Evolutionary conservation across 2,888 invertebrate species (phyloP).

Genomic region (Campoplex nolae): DNA sequence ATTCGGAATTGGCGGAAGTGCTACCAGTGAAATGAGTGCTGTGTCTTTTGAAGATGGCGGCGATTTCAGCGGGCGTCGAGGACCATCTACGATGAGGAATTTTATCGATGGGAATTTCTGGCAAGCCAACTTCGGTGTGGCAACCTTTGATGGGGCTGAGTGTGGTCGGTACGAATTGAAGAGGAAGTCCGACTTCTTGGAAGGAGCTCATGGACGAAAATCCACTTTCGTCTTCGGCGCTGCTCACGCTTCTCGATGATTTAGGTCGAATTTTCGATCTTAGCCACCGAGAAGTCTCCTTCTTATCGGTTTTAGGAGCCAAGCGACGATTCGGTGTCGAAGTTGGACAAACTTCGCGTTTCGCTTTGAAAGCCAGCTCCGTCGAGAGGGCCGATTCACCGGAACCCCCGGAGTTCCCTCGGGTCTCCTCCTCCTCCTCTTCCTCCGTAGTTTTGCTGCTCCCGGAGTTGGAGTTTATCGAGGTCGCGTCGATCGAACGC

Average conservation of each 20-base stretch:
- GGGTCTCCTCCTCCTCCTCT: slow-evolving; percentile 75
- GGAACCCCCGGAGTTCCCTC: slow-evolving; percentile 24
- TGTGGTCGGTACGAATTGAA: slow-evolving; percentile 43
- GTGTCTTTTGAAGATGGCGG: slow-evolving; percentile 79
- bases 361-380: slow-evolving; percentile 14
- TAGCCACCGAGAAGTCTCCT: slow-evolving; percentile 68
- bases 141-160: slow-evolving; percentile 78
- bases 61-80: slow-evolving; percentile 81
- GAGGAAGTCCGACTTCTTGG: slow-evolving; percentile 91
- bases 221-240: slow-evolving; percentile 92
- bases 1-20: slow-evolving; percentile 75
- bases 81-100: slow-evolving; percentile 82
- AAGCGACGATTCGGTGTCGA: slow-evolving; percentile 75
- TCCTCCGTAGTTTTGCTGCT: slow-evolving; percentile 79
- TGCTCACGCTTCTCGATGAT: slow-evolving; percentile 77
- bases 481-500: slow-evolving; percentile 80
- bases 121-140: slow-evolving; percentile 82
- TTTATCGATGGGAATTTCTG: slow-evolving; percentile 79
- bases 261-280: slow-evolving; percentile 72
- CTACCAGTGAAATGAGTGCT: slow-evolving; percentile 76
- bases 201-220: slow-evolving; percentile 95
- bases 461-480: slow-evolving; percentile 76
- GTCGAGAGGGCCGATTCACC: slow-evolving; percentile 22
- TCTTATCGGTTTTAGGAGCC: slow-evolving; percentile 69
- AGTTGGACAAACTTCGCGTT: slow-evolving; percentile 38